Base-by-base conservation (phyloP, 2,797 vertebrate genomes). In the Cottoperca gobio region DNA sequence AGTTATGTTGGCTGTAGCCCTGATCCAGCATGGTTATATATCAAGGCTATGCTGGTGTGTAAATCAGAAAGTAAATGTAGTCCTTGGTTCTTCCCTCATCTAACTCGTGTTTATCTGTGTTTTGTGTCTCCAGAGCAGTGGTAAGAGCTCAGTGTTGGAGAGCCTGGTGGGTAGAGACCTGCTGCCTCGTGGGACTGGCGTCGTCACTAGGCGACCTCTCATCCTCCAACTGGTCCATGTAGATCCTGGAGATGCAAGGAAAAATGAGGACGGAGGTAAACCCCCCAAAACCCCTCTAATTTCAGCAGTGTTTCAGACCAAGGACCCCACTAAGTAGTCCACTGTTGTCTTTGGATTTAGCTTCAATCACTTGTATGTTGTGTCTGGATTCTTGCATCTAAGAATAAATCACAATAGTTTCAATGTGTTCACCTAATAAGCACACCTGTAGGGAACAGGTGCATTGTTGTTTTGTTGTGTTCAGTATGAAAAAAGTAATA, bases 131-230 rank as follows among this genome's bases (percentile, higher is more conserved):
- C 95, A 99, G 98, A 99, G 98, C 92, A 99, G 98, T 69, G 98
- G 98, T 10, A 99, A 99, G 90, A 99, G 98, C 92, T 99, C 98
- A 0, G 98, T 99, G 74, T 91, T 99, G 88, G 98, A 99, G 94
- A 99, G 97, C 89, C 95, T 99, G 68, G 98, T 99, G 73, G 98
- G 98, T 40, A 91, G 96, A 73, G 98, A 99, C 92, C 95, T 99
- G 83, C 96, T 99, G 72, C 98, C 98, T 42, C 95, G 98, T 28
- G 98, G 98, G 31, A 99, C 97, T 3, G 98, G 98, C 28, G 90
- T 99, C 37, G 97, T 99, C 65, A 99, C 98, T 26, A 95, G 98
- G 82, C 94, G 98, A 78, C 98, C 98, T 16, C 96, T 99, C 69
- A 99, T 99, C 85, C 95, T 99, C 62, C 98, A 99, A 89, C 95